Evolutionary conservation across 2,113 vertebrate genomes (phyloP).

Genomic region (Calidris pygmaea): DNA sequence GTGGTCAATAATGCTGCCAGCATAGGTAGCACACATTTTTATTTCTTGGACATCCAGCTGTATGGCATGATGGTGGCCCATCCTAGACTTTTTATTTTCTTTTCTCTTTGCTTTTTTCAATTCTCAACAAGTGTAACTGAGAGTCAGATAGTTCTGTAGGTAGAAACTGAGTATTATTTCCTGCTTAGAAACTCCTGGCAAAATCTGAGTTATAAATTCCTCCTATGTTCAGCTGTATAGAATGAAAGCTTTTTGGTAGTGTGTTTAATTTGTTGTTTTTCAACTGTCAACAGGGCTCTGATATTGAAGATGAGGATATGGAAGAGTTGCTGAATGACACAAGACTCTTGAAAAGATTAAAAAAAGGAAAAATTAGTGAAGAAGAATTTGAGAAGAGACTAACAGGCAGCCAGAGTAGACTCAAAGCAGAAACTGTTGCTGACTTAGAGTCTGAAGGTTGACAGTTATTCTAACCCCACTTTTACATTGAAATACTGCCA

Average conservation of each 20-base stretch:
- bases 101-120: not conserved
- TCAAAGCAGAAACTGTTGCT: not conserved
- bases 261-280: not conserved
- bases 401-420: slow-evolving; percentile 15
- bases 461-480: not conserved
- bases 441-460: not conserved
- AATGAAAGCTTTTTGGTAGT: not conserved
- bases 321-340: slow-evolving; percentile 90
- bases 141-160: not conserved
- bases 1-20: not conserved
- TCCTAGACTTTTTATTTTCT: not conserved
- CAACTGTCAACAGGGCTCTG: slow-evolving; percentile 78
- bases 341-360: slow-evolving; percentile 90
- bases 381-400: slow-evolving; percentile 91
- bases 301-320: slow-evolving; percentile 85
- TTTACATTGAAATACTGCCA: not conserved
- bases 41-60: not conserved
- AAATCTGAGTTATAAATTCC: not conserved
- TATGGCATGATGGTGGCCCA: not conserved
- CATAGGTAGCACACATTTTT: not conserved
- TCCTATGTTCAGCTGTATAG: not conserved
- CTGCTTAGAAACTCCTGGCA: not conserved
- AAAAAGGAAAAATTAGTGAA: slow-evolving; percentile 88
- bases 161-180: not conserved
- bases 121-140: not conserved